Conservation (phyloP, 1,140 invertebrate species). For the Saxidomus purpurata region DNA sequence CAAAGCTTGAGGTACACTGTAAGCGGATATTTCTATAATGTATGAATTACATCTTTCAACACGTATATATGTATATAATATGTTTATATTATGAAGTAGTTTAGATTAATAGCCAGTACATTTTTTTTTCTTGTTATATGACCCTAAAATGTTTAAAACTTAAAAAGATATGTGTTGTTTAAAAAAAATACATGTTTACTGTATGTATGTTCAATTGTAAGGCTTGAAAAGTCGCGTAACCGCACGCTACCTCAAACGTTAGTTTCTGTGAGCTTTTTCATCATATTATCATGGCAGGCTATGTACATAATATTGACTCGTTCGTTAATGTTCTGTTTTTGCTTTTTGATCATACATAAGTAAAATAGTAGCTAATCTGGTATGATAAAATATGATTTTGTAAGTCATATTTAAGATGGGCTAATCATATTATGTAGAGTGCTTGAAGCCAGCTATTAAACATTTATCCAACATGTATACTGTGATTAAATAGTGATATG, state of each 20-base stretch:
- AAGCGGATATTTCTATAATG: no score
- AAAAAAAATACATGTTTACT: background rate
- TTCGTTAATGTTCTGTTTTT: background rate
- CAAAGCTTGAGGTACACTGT: no score
- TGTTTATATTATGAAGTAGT: background rate
- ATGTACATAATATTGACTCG: conserved; percentile 18
- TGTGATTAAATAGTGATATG: no score
- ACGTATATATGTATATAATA: background rate
- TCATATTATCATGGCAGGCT: conserved; percentile 8
- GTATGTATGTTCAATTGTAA: conserved; percentile 9
- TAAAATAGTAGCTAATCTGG: background rate
- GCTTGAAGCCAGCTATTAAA: background rate
- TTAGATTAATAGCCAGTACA: background rate
- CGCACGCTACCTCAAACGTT: conserved; percentile 31
- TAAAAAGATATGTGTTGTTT: background rate
- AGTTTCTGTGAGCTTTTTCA: conserved; percentile 39
- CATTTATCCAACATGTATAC: no score
- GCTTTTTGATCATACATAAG: background rate
- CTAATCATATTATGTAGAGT: no score
- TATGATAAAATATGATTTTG: no score
- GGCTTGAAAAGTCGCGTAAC: conserved; percentile 39
- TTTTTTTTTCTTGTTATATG: background rate
- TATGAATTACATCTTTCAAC: no score
- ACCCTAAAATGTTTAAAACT: background rate
- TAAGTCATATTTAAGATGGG: no score